Evolutionary conservation across 2,888 invertebrate species (phyloP), one percentile per base, ranked within the genome.

Genomic region (Fragum sueziense): DNA sequence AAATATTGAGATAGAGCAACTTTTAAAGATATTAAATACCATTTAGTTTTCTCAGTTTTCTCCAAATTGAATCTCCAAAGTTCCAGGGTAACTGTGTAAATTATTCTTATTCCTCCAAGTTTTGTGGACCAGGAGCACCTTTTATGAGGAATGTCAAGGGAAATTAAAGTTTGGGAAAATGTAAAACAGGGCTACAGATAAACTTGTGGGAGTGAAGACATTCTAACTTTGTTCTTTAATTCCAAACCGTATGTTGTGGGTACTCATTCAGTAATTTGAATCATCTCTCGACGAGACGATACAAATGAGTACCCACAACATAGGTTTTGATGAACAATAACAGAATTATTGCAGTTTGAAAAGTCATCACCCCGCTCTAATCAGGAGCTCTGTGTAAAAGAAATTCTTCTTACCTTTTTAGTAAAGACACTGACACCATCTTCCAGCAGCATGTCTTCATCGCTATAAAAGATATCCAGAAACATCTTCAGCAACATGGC

Each of bases 361-460:
- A 22, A 14, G 7, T 54, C 14, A n/a, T n/a, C n/a, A n/a, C 17
- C 7, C 7, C 11, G 11, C 22, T 54, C n/a, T n/a, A 7, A 14
- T 54, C 7, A 22, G 22, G 7, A n/a, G 20, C 9, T 7, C 59
- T 14, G n/a, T 11, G 14, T 2, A 1, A 61, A 17, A 29, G 1
- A 27, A 22, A 31, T 2, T 7, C 3, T 9, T 61, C 47, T 68
- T 70, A 80, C 80, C 73, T 76, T 80, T 70, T 72, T 80, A 3
- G 71, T 54, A 54, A 80, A 80, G 6, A 76, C 71, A 73, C 73
- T 76, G 31, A 76, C 57, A 47, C 70, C 72, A 31, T 80, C 80
- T 33, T 76, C 72, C 17, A 80, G 76, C 20, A 80, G 37, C 27
- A 71, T 59, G 27, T 80, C 80, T 37, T 80, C 80, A 73, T 80